These are phyloP conservation scores for Drosophila mauritiana DNA, from an alignment of 1,140 invertebrate genomes.

Conservation along the genomic window DNA sequence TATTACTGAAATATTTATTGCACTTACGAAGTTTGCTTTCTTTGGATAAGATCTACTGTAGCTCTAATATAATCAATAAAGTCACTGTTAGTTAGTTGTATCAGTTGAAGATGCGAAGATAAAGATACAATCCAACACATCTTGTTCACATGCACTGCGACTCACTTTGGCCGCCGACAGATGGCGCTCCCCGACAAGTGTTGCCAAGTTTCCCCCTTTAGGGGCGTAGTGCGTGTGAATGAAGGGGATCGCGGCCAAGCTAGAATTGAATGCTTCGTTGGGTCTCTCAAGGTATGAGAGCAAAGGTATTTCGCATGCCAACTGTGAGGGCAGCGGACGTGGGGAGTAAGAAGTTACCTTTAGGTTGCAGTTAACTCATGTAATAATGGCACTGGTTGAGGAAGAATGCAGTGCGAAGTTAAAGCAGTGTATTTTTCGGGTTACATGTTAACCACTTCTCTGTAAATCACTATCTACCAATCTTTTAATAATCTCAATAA, in stretches of 20 bases:
- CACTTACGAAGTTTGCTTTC: too few relatives aligned
- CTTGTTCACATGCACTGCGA: conserved; percentile 19
- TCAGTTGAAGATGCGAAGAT: conserved; percentile 4
- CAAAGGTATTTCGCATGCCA: conserved; percentile 20
- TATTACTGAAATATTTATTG: too few relatives aligned
- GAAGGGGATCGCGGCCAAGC: neutral
- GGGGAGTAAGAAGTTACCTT: conserved; percentile 1
- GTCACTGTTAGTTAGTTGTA: conserved; percentile 1
- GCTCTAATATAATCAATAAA: too few relatives aligned
- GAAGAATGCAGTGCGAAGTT: conserved; percentile 11
- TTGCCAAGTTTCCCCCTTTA: conserved; percentile 10
- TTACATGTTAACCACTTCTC: too few relatives aligned
- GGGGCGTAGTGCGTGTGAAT: conserved; percentile 24
- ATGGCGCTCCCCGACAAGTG: conserved; percentile 3
- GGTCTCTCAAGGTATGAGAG: conserved; percentile 31
- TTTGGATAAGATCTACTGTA: too few relatives aligned
- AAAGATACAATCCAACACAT: conserved; percentile 1
- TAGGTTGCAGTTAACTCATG: conserved; percentile 16
- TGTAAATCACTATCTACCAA: too few relatives aligned
- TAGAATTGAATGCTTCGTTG: conserved; percentile 30
- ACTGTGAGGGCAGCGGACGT: neutral
- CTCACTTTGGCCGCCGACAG: neutral
- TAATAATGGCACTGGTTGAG: neutral
- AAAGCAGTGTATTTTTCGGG: neutral
- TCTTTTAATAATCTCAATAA: too few relatives aligned